These are phyloP conservation scores for Nymphalis polychloros DNA, from an alignment of 2,888 invertebrate genomes.

Conservation along the genomic window DNA sequence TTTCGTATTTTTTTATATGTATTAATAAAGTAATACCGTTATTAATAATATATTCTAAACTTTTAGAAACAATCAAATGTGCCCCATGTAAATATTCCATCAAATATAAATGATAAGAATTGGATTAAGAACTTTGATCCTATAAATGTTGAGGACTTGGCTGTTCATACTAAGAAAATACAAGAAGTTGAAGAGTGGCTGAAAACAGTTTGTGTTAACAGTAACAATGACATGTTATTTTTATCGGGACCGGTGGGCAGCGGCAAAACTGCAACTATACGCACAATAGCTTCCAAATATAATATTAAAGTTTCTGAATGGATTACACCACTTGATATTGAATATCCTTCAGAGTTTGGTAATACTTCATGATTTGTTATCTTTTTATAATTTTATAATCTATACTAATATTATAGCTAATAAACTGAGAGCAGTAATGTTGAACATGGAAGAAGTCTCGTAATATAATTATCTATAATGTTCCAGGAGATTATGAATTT, in stretches of 20 bases:
- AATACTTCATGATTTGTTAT: conserved; percentile 18
- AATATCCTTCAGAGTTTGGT: conserved; percentile 80
- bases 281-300: conserved; percentile 84
- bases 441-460: too few species aligned
- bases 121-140: conserved; percentile 85
- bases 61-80: conserved; percentile 14
- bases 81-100: conserved; percentile 12
- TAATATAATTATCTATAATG: neutral
- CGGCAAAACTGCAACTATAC: conserved; percentile 90
- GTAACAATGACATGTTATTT: conserved; percentile 82
- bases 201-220: conserved; percentile 54
- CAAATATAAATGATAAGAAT: conserved; percentile 56
- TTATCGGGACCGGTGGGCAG: conserved; percentile 92
- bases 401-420: neutral
- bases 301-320: conserved; percentile 87
- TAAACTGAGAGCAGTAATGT: too few species aligned
- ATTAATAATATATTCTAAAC: conserved; percentile 5
- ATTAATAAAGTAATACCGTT: neutral
- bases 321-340: conserved; percentile 89
- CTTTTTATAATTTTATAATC: neutral
- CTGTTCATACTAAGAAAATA: conserved; percentile 88
- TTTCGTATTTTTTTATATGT: conserved; percentile 11
- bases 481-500: conserved; percentile 71
- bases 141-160: conserved; percentile 82
- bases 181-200: conserved; percentile 88